These are phyloP conservation scores for Aramus guarauna DNA, from an alignment of 2,113 vertebrate species.

Conservation along the genomic window DNA sequence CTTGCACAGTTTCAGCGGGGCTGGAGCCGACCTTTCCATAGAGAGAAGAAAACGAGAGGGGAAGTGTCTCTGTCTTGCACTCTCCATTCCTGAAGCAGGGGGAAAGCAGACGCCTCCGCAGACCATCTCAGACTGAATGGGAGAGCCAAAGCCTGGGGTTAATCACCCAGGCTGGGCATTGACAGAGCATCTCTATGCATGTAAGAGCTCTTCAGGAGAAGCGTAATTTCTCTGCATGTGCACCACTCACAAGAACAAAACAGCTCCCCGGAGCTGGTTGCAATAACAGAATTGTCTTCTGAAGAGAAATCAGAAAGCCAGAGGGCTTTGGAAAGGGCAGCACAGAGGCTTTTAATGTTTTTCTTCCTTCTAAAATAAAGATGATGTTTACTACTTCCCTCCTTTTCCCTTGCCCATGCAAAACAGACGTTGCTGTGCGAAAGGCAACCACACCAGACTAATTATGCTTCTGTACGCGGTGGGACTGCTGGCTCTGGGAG, in stretches of 20 bases:
- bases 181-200: background rate
- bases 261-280: conserved; percentile 1
- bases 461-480: fast-evolving
- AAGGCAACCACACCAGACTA: background rate
- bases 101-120: background rate
- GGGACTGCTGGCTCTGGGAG: background rate
- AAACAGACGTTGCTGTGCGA: background rate
- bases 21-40: background rate
- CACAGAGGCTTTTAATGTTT: background rate
- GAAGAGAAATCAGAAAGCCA: conserved; percentile 8
- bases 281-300: conserved; percentile 4
- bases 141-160: background rate
- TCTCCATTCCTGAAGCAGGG: background rate
- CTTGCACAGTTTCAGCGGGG: fast-evolving
- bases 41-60: background rate
- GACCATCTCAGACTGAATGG: background rate
- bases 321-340: background rate
- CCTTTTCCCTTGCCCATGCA: background rate
- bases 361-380: background rate
- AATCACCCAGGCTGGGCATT: background rate
- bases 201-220: conserved; percentile 3
- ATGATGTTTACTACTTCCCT: background rate
- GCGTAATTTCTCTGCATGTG: background rate
- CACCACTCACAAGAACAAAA: background rate
- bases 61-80: background rate